Percentiles rank a stretch among this genome's conserved stretches.
Evolutionary conservation across 2,888 invertebrate genomes (phyloP).

Genomic region (Pseudococcus viburni): DNA sequence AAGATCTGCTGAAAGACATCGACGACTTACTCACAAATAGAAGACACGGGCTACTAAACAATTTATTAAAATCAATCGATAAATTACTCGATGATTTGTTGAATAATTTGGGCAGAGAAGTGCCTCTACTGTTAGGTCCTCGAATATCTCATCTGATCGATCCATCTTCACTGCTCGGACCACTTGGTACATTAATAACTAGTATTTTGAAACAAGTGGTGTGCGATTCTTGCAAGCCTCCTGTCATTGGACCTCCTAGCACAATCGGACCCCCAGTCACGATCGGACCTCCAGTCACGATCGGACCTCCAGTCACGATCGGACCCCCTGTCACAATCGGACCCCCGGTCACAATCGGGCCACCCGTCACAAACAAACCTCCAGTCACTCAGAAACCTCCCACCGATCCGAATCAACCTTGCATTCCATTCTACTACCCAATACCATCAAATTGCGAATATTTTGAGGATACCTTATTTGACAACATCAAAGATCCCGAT

Average conservation of each 20-base stretch:
- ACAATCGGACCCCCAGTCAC: background rate
- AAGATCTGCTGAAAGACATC: background rate
- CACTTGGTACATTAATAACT: slow-evolving; percentile 42
- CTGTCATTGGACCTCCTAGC: background rate
- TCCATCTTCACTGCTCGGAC: slow-evolving; percentile 19
- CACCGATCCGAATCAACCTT: background rate
- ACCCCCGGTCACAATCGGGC: background rate
- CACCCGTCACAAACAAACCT: background rate
- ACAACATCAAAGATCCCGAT: slow-evolving; percentile 3
- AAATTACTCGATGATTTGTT: background rate
- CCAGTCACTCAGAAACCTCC: background rate
- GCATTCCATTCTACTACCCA: background rate
- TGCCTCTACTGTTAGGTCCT: background rate
- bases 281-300: background rate
- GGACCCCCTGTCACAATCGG: background rate
- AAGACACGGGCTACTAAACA: background rate
- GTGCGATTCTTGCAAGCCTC: background rate
- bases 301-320: background rate
- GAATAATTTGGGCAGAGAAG: background rate
- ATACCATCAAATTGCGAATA: background rate
- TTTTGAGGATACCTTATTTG: background rate
- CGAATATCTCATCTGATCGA: background rate
- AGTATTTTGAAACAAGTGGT: slow-evolving; percentile 14
- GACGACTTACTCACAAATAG: background rate
- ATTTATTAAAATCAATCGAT: background rate